Percentiles rank a stretch among this genome's conserved stretches.
phyloP scores from a whole-genome alignment of 1,140 invertebrate genomes.

The Rhyzopertha dominica region DNA sequence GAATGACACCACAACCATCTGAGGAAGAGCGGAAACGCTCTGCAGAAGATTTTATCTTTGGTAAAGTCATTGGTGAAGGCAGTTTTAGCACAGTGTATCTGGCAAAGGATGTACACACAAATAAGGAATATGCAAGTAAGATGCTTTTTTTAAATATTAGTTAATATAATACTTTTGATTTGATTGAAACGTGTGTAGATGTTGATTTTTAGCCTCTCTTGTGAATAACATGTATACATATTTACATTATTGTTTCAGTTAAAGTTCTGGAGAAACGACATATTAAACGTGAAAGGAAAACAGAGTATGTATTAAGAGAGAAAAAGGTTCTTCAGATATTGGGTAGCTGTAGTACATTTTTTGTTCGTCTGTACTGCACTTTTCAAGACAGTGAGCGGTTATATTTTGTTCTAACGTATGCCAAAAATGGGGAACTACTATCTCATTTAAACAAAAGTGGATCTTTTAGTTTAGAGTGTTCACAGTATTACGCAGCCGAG shows the following conservation, averaged over 20 bases:
- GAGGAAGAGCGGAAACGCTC: conserved; percentile 57
- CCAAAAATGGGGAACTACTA: conserved; percentile 89
- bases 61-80: conserved; percentile 92
- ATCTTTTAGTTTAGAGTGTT: conserved; percentile 83
- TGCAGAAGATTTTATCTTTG: conserved; percentile 90
- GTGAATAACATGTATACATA: background rate
- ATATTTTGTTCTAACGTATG: conserved; percentile 96
- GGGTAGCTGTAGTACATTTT: conserved; percentile 67
- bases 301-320: conserved; percentile 87
- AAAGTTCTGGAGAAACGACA: conserved; percentile 94
- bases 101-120: conserved; percentile 84
- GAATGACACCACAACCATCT: conserved; percentile 29
- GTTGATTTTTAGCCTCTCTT: background rate
- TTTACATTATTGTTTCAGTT: conserved; percentile 60
- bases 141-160: conserved; percentile 29
- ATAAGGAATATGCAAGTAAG: conserved; percentile 91
- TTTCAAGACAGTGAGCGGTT: conserved; percentile 92
- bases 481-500: conserved; percentile 91
- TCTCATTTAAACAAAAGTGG: conserved; percentile 88
- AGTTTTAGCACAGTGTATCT: conserved; percentile 95
- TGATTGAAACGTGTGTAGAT: background rate
- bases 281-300: conserved; percentile 89
- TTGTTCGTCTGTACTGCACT: conserved; percentile 91
- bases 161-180: background rate
- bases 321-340: conserved; percentile 84